Evolutionary conservation across 2,888 invertebrate genomes (phyloP).

Genomic region (Pyrocoelia pectoralis): DNA sequence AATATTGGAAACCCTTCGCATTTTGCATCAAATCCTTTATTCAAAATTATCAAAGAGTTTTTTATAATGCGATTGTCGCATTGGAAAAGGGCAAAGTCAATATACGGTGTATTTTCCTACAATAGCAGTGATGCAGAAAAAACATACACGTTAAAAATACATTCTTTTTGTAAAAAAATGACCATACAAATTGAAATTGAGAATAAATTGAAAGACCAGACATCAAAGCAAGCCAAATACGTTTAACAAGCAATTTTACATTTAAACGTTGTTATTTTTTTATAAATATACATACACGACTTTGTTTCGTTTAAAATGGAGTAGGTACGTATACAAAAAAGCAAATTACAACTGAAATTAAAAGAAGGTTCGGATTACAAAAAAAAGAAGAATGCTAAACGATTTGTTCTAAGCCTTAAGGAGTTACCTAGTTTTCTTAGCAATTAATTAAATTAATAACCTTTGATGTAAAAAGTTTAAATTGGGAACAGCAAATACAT

Average conservation of each 20-base stretch:
- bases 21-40: too few species aligned
- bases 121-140: too few species aligned
- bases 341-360: background rate
- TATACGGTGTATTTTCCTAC: too few species aligned
- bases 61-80: too few species aligned
- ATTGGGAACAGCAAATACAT: conserved; percentile 6
- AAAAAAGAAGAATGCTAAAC: too few species aligned
- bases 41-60: too few species aligned
- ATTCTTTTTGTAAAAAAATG: background rate
- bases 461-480: background rate
- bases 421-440: too few species aligned
- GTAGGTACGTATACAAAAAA: background rate
- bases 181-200: background rate
- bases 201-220: background rate
- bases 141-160: too few species aligned
- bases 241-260: conserved; percentile 6
- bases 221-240: conserved; percentile 2
- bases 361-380: too few species aligned
- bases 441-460: background rate
- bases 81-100: too few species aligned
- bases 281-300: background rate
- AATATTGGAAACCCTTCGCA: background rate
- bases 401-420: too few species aligned
- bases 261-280: background rate
- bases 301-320: background rate